A percentile compares a stretch with the other conserved stretches of the same genome.
Conservation (phyloP, 2,113 vertebrate genomes). For the Halichoeres trimaculatus region DNA sequence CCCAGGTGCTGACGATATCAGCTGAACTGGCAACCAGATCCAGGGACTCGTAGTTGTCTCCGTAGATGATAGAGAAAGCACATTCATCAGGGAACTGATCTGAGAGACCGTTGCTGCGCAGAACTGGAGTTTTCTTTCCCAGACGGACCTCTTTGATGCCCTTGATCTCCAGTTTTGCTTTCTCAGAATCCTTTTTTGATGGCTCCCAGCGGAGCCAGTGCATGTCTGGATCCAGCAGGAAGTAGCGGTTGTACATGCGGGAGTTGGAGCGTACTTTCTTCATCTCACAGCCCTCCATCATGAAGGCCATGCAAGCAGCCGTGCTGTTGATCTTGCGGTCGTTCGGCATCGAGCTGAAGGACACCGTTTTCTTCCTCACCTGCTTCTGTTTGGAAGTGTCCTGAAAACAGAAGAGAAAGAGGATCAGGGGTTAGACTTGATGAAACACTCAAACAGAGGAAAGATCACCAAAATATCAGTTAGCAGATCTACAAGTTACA, state of each 20-base stretch:
- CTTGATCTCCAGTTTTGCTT: conserved; percentile 94
- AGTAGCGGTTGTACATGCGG: conserved; percentile 94
- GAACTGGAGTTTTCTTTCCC: conserved; percentile 92
- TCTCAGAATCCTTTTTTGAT: conserved; percentile 93
- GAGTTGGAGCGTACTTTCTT: conserved; percentile 95
- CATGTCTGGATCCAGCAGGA: conserved; percentile 91
- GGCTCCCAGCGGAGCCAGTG: conserved; percentile 92
- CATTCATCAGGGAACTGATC: conserved; percentile 94
- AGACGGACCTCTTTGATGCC: conserved; percentile 92
- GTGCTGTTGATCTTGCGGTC: conserved; percentile 94
- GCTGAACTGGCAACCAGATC: conserved; percentile 91
- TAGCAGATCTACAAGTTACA: no score
- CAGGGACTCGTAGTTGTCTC: conserved; percentile 94
- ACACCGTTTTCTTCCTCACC: conserved; percentile 91
- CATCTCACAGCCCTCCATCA: conserved; percentile 95
- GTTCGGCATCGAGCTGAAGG: conserved; percentile 93
- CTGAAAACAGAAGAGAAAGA: conserved; percentile 72
- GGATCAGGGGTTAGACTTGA: not conserved
- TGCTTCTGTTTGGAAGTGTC: conserved; percentile 90
- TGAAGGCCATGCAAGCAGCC: conserved; percentile 93
- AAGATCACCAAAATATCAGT: no score
- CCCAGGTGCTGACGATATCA: conserved; percentile 92
- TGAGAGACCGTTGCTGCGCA: conserved; percentile 91
- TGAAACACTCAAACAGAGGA: no score
- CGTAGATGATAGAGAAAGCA: conserved; percentile 94